A percentile compares a stretch with the other conserved stretches of the same genome.
These are phyloP conservation scores for Tadarida brasiliensis DNA, from an alignment of 2,797 vertebrate species.

Conservation along the genomic window DNA sequence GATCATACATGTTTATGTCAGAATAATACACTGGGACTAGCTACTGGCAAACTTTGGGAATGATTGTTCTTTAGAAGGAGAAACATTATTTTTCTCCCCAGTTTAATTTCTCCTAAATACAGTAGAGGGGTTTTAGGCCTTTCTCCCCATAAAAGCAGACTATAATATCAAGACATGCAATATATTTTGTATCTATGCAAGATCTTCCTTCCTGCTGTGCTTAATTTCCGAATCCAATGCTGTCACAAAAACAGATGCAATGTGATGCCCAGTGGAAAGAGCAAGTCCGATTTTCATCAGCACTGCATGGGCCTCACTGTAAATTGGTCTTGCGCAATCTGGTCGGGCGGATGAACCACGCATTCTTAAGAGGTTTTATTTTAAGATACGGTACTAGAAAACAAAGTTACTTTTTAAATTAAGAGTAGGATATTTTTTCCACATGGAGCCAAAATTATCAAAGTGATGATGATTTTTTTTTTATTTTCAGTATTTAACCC, in stretches of 20 bases:
- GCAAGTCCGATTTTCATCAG: slow-evolving; percentile 56
- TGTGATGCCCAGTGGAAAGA: slow-evolving; percentile 46
- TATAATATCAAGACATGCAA: slow-evolving; percentile 40
- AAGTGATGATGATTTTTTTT: not conserved
- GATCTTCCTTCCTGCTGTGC: slow-evolving; percentile 72
- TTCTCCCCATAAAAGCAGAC: not conserved
- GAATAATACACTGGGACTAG: not conserved
- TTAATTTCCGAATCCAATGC: slow-evolving; percentile 78
- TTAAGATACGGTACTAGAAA: slow-evolving; percentile 53
- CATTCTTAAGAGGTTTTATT: slow-evolving; percentile 59
- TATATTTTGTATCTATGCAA: slow-evolving; percentile 66
- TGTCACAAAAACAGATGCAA: slow-evolving; percentile 68
- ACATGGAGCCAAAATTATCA: not conserved
- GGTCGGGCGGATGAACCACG: not conserved
- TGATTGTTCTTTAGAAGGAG: not conserved
- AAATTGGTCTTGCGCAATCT: slow-evolving; percentile 57
- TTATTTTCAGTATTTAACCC: slow-evolving; percentile 23
- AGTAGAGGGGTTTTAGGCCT: not conserved
- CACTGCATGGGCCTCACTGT: not conserved
- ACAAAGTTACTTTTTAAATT: slow-evolving; percentile 58
- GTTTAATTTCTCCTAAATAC: slow-evolving; percentile 13
- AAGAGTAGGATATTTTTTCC: not conserved
- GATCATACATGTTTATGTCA: not conserved
- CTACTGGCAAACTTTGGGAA: not conserved
- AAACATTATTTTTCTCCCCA: not conserved